Evolutionary conservation across 2,797 vertebrate species (phyloP).

Genomic region (Rhinogobio ventralis): DNA sequence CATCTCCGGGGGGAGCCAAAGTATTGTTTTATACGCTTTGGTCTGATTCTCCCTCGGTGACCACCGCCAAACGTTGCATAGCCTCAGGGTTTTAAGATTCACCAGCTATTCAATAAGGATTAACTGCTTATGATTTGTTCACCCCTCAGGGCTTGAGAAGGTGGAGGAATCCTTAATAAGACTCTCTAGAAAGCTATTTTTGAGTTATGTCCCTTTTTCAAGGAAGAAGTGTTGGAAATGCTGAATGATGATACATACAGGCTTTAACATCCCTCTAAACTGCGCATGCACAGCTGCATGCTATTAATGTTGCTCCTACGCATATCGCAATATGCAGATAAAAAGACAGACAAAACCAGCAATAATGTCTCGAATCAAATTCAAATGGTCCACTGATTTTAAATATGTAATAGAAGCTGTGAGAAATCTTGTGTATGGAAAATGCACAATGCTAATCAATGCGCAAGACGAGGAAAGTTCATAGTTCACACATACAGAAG

Average conservation of each 20-base stretch:
- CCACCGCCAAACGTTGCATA: neutral
- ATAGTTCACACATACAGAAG: neutral
- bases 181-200: constrained; percentile 12
- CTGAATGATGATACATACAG: constrained; percentile 25
- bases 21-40: constrained; percentile 17
- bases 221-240: neutral
- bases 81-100: constrained; percentile 35
- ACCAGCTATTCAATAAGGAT: constrained; percentile 45
- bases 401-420: neutral
- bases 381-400: neutral
- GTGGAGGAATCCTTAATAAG: constrained; percentile 39
- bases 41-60: constrained; percentile 35
- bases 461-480: neutral
- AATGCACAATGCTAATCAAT: constrained; percentile 6
- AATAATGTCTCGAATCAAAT: neutral
- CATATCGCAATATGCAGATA: neutral
- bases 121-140: constrained; percentile 44
- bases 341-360: neutral
- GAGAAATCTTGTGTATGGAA: neutral
- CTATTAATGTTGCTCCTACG: neutral
- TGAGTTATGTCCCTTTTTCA: neutral
- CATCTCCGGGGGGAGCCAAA: neutral
- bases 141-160: constrained; percentile 32
- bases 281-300: neutral
- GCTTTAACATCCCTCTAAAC: constrained; percentile 3